Evolutionary conservation across 2,113 vertebrate genomes (phyloP), one percentile per base, ranked within the genome.

Genomic region (Chascanopsetta lugubris): DNA sequence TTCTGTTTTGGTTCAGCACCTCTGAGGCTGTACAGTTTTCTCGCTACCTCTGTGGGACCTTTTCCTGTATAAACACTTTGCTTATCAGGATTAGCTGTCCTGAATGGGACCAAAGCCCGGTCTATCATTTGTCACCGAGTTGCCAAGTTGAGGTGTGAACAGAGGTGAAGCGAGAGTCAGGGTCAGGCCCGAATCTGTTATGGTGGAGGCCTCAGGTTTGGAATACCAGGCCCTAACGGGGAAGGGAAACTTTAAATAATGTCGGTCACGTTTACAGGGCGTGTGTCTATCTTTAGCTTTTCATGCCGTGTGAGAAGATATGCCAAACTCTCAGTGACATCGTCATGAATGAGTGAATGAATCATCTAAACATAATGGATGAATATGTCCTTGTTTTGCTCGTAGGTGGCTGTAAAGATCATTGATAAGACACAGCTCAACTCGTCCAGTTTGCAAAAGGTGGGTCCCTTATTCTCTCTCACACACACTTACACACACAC

Each of bases 381-480:
- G 22, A 54, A 27, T 54, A 21, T 10, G 2, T 70, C 54, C 11
- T 57, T 69, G 55, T 56, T 85, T 75, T 65, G 42, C 27, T 80
- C 72, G 8, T 32, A 93, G 92, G 92, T 93, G 88, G 92, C 92
- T 69, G 92, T 93, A 50, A 93, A 93, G 84, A 93, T 93, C 65
- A 93, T 93, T 64, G 92, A 93, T 87, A 93, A 93, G 77, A 92
- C 92, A 1, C 92, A 93, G 77, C 92, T 93, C 72, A 93, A 93
- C 85, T 92, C 92, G 32, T 91, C 91, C 78, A 93, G 92, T 91
- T 90, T 93, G 81, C 92, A 93, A 78, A 93, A 93, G 89, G 92
- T 93, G 75, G 63, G 90, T 87, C 34, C 40, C 25, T 12, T 1
- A 3, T 1, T 29, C 60, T 36, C 32, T 26, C 27, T 27, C 43